Conservation (phyloP, 2,113 vertebrate species). For the Gnathonemus echidnorhynchus region DNA sequence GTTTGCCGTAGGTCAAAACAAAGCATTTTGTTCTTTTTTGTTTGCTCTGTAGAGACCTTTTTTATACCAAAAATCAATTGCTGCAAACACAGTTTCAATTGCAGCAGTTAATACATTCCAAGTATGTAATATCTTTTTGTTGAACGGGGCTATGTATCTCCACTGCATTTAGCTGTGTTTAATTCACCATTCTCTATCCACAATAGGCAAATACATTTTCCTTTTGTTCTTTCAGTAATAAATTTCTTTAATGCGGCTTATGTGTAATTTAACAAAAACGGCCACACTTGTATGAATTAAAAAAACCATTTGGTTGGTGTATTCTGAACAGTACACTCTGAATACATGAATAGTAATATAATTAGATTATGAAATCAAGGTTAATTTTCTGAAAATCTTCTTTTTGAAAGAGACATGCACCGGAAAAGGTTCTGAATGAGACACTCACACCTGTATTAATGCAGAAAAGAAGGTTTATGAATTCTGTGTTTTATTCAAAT, state of each 20-base stretch:
- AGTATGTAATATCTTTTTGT: slow-evolving; percentile 20
- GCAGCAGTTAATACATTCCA: slow-evolving; percentile 16
- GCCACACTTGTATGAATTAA: neutral
- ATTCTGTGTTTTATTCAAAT: neutral
- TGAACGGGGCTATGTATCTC: neutral
- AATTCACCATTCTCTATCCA: slow-evolving; percentile 4
- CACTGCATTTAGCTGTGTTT: neutral
- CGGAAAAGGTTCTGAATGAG: neutral
- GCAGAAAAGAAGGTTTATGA: neutral
- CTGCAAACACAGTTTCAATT: slow-evolving; percentile 22
- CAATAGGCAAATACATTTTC: slow-evolving; percentile 8
- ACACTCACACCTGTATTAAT: neutral
- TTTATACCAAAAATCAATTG: slow-evolving; percentile 24
- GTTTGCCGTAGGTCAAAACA: slow-evolving; percentile 21
- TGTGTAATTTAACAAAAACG: neutral
- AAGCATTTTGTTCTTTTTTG: slow-evolving; percentile 1
- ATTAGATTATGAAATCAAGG: neutral
- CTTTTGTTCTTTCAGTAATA: slow-evolving; percentile 9
- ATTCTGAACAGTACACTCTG: neutral
- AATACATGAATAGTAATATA: neutral
- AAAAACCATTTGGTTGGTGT: neutral
- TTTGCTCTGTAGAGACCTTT: slow-evolving; percentile 16
- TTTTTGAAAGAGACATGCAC: neutral
- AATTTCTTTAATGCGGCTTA: neutral
- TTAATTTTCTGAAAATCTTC: neutral